phyloP scores from a whole-genome alignment of 2,113 vertebrate genomes.

The Cnemophilus loriae region DNA sequence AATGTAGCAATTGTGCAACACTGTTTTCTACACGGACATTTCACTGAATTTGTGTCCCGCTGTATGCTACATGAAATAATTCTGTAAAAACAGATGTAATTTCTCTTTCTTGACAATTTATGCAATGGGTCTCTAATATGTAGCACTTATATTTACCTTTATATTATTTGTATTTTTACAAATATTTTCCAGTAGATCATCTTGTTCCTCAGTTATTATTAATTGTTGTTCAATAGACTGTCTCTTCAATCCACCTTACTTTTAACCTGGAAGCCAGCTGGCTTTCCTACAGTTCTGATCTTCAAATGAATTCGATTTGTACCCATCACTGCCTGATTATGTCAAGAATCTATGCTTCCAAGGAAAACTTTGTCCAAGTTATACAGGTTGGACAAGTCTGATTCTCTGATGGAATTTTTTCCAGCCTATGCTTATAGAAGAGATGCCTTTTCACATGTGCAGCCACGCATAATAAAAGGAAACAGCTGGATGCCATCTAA shows the following conservation, averaged over 20 bases:
- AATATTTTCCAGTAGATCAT: neutral
- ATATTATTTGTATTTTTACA: neutral
- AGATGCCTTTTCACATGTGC: neutral
- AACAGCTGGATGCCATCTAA: slow-evolving; percentile 4
- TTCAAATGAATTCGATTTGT: neutral
- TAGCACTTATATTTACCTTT: neutral
- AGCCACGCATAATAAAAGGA: neutral
- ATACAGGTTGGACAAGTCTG: neutral
- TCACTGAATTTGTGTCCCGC: neutral
- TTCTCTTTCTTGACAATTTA: neutral
- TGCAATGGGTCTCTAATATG: neutral
- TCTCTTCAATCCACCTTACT: neutral
- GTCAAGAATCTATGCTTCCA: neutral
- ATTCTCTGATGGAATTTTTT: neutral
- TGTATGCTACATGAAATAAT: neutral
- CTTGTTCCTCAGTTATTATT: neutral
- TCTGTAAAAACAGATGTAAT: neutral
- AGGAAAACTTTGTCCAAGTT: neutral
- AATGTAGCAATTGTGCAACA: neutral
- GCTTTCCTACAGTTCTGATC: neutral
- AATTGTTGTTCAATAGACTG: neutral
- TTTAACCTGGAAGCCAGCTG: neutral
- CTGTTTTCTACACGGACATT: neutral
- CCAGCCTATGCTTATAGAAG: neutral
- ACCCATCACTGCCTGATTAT: neutral